Percentiles rank a stretch among this genome's conserved stretches.
Conservation (phyloP, 2,888 invertebrate species). For the Onchidella celtica region DNA sequence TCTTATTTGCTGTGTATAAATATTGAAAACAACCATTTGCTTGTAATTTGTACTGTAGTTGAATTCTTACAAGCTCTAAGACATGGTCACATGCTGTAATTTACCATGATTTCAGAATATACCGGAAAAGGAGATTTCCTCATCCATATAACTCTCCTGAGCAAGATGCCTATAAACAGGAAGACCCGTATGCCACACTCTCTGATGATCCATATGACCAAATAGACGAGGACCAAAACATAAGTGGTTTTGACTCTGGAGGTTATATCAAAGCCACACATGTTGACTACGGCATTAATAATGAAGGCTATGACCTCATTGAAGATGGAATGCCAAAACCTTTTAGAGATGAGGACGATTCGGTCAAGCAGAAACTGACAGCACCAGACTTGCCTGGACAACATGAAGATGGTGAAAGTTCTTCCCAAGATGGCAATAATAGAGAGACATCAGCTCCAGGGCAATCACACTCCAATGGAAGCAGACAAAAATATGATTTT, state of each 20-base stretch:
- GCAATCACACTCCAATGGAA: too few relatives aligned
- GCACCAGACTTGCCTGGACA: too few relatives aligned
- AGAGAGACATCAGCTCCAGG: not conserved
- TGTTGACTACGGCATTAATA: not conserved
- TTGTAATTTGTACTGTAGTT: too few relatives aligned
- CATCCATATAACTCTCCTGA: conserved; percentile 11
- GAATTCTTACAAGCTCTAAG: too few relatives aligned
- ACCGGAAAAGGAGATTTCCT: not conserved
- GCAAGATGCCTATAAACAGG: not conserved
- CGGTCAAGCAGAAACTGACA: not conserved
- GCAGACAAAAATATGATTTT: too few relatives aligned
- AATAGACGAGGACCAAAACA: not conserved
- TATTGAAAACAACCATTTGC: too few relatives aligned
- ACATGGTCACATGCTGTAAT: not conserved
- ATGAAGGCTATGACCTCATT: not conserved
- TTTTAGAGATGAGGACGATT: not conserved
- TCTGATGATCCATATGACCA: not conserved
- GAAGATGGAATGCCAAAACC: not conserved
- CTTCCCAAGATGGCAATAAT: not conserved
- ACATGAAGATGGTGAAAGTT: too few relatives aligned
- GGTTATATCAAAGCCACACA: not conserved
- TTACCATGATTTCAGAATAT: not conserved
- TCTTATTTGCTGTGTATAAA: too few relatives aligned
- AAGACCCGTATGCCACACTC: not conserved
- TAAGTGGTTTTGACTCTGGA: not conserved